phyloP scores from a whole-genome alignment of 2,888 invertebrate genomes.

The Thera obeliscata region DNA sequence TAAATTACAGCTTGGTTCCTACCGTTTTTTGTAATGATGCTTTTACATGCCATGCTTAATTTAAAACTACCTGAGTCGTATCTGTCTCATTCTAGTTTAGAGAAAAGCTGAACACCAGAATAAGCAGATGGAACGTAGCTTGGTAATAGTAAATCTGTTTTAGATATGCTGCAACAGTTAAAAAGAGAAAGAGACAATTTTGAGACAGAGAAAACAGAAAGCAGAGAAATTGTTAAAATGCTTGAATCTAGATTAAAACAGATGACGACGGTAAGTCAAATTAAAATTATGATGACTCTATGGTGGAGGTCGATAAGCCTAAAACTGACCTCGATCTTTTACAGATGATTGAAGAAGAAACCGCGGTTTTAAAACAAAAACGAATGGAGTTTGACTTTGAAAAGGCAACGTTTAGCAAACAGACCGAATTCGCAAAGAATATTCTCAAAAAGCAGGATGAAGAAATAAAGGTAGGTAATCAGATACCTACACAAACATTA shows the following conservation, averaged over 20 bases:
- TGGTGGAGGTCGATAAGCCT: neutral
- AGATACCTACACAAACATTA: neutral
- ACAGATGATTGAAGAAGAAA: constrained; percentile 78
- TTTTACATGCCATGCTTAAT: no score
- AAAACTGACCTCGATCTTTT: constrained; percentile 20
- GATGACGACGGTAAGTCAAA: constrained; percentile 76
- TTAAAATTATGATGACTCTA: neutral
- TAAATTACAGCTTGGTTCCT: no score
- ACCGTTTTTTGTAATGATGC: no score
- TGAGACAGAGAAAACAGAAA: constrained; percentile 83
- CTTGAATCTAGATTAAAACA: constrained; percentile 85
- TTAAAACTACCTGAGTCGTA: no score
- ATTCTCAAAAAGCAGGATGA: constrained; percentile 85
- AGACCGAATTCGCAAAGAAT: constrained; percentile 84
- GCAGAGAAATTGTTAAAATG: constrained; percentile 79
- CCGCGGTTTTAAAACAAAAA: constrained; percentile 81
- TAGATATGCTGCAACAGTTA: constrained; percentile 83
- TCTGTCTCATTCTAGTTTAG: no score
- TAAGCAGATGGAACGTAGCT: no score
- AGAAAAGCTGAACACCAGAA: no score
- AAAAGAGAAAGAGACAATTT: constrained; percentile 83
- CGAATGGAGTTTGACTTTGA: constrained; percentile 85
- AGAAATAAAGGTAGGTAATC: constrained; percentile 80
- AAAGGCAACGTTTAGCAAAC: constrained; percentile 85
- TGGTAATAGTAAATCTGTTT: neutral